A percentile compares a stretch with the other conserved stretches of the same genome.
Evolutionary conservation across 2,113 vertebrate genomes (phyloP).

Genomic region (Clarias macrocephalus): DNA sequence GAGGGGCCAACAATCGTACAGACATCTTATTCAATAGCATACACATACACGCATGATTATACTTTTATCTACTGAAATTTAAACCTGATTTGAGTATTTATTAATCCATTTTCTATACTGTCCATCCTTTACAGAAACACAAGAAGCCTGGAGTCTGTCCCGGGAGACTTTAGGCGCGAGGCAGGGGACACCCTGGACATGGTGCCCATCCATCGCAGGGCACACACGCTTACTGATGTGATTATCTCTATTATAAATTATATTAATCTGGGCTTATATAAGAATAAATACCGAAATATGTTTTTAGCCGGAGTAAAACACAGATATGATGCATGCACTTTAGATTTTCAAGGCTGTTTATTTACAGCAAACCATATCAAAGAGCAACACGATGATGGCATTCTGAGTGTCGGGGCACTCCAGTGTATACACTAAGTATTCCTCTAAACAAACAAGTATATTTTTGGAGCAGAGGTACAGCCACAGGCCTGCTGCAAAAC

Average conservation of each 20-base stretch:
- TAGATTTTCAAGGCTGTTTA: background rate
- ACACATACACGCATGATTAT: too few species aligned
- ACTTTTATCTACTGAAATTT: too few species aligned
- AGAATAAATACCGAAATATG: background rate
- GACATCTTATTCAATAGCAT: background rate
- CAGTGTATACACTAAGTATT: too few species aligned
- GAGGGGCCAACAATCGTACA: background rate
- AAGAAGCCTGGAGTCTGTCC: too few species aligned
- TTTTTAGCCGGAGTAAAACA: background rate
- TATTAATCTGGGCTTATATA: background rate
- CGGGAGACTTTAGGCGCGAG: too few species aligned
- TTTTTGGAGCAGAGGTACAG: conserved; percentile 18
- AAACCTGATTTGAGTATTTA: too few species aligned
- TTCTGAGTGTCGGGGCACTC: background rate
- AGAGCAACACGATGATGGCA: background rate
- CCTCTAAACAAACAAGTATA: background rate
- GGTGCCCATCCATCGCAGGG: too few species aligned
- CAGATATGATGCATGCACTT: background rate
- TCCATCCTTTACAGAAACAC: too few species aligned
- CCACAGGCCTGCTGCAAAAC: conserved; percentile 49
- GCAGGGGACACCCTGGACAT: too few species aligned
- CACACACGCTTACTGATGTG: background rate
- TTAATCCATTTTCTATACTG: too few species aligned
- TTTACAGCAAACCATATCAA: background rate
- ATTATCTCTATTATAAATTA: background rate